Conservation (phyloP, 92 coral and sea anemone genomes). For the Metridium senile region DNA sequence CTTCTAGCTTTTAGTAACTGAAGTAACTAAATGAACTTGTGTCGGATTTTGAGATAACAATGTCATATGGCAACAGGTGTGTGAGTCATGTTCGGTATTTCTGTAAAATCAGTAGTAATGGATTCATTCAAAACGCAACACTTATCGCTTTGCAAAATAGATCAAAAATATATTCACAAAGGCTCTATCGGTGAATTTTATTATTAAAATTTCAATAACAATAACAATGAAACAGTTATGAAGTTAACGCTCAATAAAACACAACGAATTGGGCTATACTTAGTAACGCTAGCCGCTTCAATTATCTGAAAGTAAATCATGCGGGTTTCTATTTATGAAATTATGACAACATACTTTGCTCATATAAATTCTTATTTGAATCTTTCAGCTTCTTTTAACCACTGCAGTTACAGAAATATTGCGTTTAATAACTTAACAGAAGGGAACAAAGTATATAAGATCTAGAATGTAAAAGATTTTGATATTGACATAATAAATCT, state of each 20-base stretch:
- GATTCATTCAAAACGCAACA: background rate
- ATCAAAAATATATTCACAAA: too few species aligned
- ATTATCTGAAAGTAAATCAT: background rate
- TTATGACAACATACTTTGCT: too few species aligned
- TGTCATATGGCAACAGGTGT: too few species aligned
- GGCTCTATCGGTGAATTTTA: background rate
- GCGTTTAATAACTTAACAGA: too few species aligned
- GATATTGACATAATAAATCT: background rate
- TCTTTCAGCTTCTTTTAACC: too few species aligned
- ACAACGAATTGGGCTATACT: background rate
- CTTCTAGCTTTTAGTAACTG: too few species aligned
- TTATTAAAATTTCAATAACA: background rate
- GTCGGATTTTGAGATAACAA: too few species aligned
- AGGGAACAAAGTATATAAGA: background rate
- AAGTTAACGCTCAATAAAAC: slow-evolving; percentile 9
- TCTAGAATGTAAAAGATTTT: background rate
- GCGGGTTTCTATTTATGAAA: background rate
- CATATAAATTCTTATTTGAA: too few species aligned
- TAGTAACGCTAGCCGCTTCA: slow-evolving; percentile 3
- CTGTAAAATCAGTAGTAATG: too few species aligned
- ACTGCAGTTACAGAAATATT: too few species aligned
- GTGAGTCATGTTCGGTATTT: too few species aligned
- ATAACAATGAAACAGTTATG: slow-evolving; percentile 4
- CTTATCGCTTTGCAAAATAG: background rate
- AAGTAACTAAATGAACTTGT: too few species aligned